A percentile compares a stretch with the other conserved stretches of the same genome.
Evolutionary conservation across 2,888 invertebrate genomes (phyloP).

Genomic region (Seira sanloemensis): DNA sequence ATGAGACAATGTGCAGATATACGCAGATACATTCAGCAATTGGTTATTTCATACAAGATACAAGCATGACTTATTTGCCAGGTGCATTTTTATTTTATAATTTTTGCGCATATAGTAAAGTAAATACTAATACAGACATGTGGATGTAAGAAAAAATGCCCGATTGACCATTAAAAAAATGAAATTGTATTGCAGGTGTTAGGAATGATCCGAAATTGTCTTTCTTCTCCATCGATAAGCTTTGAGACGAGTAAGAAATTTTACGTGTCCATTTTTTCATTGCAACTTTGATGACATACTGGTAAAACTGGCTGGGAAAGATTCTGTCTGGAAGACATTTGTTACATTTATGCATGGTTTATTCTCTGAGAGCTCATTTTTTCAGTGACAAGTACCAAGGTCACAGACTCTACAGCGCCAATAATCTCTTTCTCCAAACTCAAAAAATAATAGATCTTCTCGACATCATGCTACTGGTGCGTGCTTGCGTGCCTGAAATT

Average conservation of each 20-base stretch:
- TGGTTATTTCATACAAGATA: too few relatives aligned
- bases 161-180: too few relatives aligned
- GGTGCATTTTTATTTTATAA: too few relatives aligned
- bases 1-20: too few relatives aligned
- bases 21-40: too few relatives aligned
- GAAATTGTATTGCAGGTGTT: too few relatives aligned
- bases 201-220: background rate
- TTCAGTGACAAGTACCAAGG: background rate
- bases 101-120: too few relatives aligned
- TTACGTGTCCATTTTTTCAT: background rate
- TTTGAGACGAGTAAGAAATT: background rate
- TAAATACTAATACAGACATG: too few relatives aligned
- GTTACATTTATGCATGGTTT: background rate
- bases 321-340: background rate
- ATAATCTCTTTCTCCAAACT: background rate
- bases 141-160: too few relatives aligned
- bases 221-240: background rate
- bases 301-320: too few relatives aligned
- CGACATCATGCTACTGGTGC: conserved; percentile 24
- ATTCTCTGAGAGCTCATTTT: background rate
- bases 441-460: background rate
- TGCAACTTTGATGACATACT: background rate
- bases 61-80: too few relatives aligned
- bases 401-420: background rate
- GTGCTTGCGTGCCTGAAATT: too few relatives aligned